Base-by-base conservation (phyloP, 2,113 vertebrate genomes). In the Petromus typicus region DNA sequence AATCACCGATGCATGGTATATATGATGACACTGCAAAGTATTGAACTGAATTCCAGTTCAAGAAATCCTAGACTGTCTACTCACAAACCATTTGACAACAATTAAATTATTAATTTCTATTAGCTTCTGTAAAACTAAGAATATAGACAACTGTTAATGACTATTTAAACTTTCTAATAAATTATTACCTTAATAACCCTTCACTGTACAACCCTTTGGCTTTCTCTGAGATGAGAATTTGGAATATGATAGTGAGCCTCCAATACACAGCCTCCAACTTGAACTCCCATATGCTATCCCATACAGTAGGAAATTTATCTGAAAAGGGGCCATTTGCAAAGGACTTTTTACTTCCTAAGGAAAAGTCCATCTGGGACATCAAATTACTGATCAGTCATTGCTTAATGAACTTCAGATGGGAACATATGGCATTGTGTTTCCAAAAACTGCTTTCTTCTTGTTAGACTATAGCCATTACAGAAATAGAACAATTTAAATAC, bases 351-450 rank as follows among this genome's bases (percentile, higher is more conserved):
- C 54, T 95, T 85, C 82, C 90, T 66, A 27, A 43, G 32, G 81
- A 10, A n/a, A 92, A 54, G 90, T 93, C 66, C 92, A 93, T 79
- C 54, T 78, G 91, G 59, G 43, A 95, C 40, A 87, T 30, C n/a
- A 93, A 92, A 89, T 89, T 87, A 92, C 56, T 83, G 73, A 88
- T 78, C 91, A 88, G 82, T 95, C 0, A 9, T 69, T 83, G 66
- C 56, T 95, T 85, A 89, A 95, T 90, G 87, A 88, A 90, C 40
- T 93, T 85, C 51, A 66, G 56, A 96, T 93, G 56, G 37, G 32
- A 95, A 93, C 66, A 93, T 86, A 89, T 22, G 78, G 73, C 56
- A 82, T 0, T 75, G 59, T 71, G 22, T 93, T 90, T 93, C 61
- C n/a, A 85, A 93, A 94, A 93, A 82, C 45, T 84, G 69, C 45